Evolutionary conservation across 2,113 vertebrate genomes (phyloP), one percentile per base, ranked within the genome.

Genomic region (Epinephelus lanceolatus): DNA sequence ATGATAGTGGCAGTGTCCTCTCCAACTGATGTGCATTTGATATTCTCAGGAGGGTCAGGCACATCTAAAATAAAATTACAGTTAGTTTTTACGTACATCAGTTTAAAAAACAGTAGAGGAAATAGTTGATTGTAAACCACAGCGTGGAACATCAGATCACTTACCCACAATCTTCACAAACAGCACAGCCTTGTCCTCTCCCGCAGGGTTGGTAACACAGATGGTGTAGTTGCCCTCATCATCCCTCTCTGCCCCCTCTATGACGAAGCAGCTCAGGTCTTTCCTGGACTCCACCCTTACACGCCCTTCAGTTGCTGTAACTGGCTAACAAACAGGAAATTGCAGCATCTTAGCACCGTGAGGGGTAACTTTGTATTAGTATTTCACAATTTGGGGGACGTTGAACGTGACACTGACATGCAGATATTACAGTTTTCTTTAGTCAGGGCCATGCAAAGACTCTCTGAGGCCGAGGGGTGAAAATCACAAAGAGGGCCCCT

Each of bases 191-290:
- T 96, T 94, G 19, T 98, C 97, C 75, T 98, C 96, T 70, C 97
- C 97, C 0, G 63, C 90, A 0, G 97, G 97, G 83, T 98, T 98
- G 79, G 94, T 93, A 27, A 98, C 97, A 60, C 92, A 92, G 86
- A 98, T 97, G 73, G 80, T 95, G 90, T 98, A 98, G 37, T 91
- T 94, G 5, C 94, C 96, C 90, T 97, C 97, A 5, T 98, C 97
- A 0, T 88, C 90, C 59, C 97, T 91, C 84, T 97, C 95, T 0
- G 97, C 96, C 0, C 97, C 96, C 93, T 98, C 97, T 10, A 98
- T 97, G 59, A 98, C 87, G 1, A 98, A 97, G 89, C 94, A 96
- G 95, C 96, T 97, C 76, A 92, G 61, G 49, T 96, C 96, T 0
- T 85, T 92, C 59, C 90, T 93, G 71, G 85, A 27, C 92, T 98